phyloP scores from a whole-genome alignment of 2,113 vertebrate species.

The Ariopsis seemanni region DNA sequence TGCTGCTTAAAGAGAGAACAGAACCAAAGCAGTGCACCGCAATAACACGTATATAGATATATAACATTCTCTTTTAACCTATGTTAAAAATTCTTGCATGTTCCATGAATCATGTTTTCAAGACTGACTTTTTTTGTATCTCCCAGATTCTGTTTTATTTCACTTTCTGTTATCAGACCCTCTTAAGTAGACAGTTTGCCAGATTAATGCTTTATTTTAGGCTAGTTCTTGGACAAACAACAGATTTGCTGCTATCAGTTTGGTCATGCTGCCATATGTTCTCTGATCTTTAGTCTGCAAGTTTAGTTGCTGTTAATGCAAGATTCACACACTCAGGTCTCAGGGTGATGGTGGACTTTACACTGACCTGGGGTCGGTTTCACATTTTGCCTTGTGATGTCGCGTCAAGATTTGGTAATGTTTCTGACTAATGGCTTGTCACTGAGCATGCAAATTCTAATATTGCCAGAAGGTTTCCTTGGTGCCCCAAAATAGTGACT shows the following conservation, averaged over 20 bases:
- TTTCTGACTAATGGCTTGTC: not conserved
- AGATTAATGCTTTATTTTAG: slow-evolving; percentile 57
- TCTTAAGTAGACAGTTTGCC: not conserved
- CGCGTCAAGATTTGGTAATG: not conserved
- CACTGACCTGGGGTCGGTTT: not conserved
- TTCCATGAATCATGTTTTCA: not conserved
- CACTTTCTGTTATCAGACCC: slow-evolving; percentile 14
- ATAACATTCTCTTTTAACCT: not conserved
- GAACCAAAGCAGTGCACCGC: not conserved
- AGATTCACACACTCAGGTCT: not conserved
- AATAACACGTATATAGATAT: not conserved
- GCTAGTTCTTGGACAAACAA: slow-evolving; percentile 39
- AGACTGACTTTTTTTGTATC: not conserved
- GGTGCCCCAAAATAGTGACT: not conserved
- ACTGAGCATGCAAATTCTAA: not conserved
- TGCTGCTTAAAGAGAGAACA: not conserved
- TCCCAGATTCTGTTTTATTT: slow-evolving; percentile 10
- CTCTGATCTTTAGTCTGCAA: slow-evolving; percentile 55
- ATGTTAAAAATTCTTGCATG: not conserved
- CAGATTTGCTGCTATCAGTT: slow-evolving; percentile 50
- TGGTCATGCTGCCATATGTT: slow-evolving; percentile 47
- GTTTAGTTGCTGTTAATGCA: slow-evolving; percentile 25
- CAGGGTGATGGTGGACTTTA: not conserved
- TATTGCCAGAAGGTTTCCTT: not conserved
- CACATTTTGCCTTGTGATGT: not conserved